Conservation (phyloP, 2,888 invertebrate genomes). For the Synergus japonicus region DNA sequence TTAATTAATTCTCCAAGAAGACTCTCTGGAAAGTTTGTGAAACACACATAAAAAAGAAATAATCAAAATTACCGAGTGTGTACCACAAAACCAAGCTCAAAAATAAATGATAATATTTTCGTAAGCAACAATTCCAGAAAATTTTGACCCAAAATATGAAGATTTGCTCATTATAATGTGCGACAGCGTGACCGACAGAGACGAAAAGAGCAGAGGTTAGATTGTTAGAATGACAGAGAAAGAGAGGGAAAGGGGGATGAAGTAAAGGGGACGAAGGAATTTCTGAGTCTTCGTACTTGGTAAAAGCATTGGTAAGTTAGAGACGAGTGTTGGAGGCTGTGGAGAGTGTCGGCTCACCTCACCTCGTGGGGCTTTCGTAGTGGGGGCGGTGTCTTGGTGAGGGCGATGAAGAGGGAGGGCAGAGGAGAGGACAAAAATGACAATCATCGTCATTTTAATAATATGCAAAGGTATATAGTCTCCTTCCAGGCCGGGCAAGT, state of each 20-base stretch:
- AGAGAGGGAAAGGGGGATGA: conserved; percentile 51
- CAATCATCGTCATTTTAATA: conserved; percentile 78
- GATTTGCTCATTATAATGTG: conserved; percentile 3
- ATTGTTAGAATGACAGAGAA: conserved; percentile 44
- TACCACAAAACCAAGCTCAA: background rate
- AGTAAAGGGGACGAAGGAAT: conserved; percentile 52
- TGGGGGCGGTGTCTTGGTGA: conserved; percentile 49
- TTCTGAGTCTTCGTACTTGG: conserved; percentile 39
- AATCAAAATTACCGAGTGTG: background rate
- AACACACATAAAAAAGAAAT: background rate
- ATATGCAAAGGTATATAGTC: conserved; percentile 73
- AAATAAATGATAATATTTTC: background rate
- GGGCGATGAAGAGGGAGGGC: conserved; percentile 46
- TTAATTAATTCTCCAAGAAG: too few species aligned
- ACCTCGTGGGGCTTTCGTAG: conserved; percentile 44
- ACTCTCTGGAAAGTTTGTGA: background rate
- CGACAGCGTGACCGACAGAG: conserved; percentile 30
- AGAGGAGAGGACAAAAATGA: conserved; percentile 71
- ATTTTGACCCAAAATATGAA: background rate
- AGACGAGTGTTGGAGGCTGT: conserved; percentile 44
- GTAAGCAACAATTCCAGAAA: background rate
- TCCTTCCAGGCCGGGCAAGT: conserved; percentile 74
- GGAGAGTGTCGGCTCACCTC: conserved; percentile 38
- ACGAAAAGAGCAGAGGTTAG: conserved; percentile 39
- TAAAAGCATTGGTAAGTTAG: background rate